A percentile compares a stretch with the other conserved stretches of the same genome.
Conservation (phyloP, 2,888 invertebrate species). For the Ennomos erosarius region DNA sequence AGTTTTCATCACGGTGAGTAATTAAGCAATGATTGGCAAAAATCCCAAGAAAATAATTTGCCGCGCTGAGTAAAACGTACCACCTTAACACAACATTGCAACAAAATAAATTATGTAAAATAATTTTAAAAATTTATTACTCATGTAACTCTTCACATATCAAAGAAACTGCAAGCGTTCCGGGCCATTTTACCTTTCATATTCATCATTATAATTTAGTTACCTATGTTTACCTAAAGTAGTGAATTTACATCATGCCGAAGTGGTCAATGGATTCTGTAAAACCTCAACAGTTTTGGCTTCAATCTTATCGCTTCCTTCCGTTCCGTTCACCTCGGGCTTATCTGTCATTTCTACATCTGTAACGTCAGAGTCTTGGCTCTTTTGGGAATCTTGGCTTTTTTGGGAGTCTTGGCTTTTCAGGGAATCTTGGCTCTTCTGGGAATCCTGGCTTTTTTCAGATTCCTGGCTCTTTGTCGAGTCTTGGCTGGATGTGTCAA, state of each 20-base stretch:
- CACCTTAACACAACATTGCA: background rate
- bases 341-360: slow-evolving; percentile 47
- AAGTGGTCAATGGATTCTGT: slow-evolving; percentile 53
- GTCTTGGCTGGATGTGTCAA: slow-evolving; percentile 63
- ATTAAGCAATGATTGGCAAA: no score
- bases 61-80: no score
- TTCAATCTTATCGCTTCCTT: slow-evolving; percentile 46
- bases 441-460: slow-evolving; percentile 35
- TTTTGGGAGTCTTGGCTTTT: slow-evolving; percentile 4
- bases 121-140: slow-evolving; percentile 7
- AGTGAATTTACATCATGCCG: slow-evolving; percentile 60
- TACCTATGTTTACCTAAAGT: background rate
- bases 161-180: slow-evolving; percentile 10
- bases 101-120: slow-evolving; percentile 12
- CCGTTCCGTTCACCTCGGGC: slow-evolving; percentile 60
- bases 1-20: no score
- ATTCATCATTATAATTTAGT: slow-evolving; percentile 3
- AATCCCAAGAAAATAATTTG: no score
- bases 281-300: slow-evolving; percentile 53
- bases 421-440: slow-evolving; percentile 30
- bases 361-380: slow-evolving; percentile 8
- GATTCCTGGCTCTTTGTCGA: slow-evolving; percentile 38
- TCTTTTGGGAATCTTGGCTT: slow-evolving; percentile 9
- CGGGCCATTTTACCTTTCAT: slow-evolving; percentile 5
- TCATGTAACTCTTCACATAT: slow-evolving; percentile 16